Evolutionary conservation across 2,113 vertebrate species (phyloP), one percentile per base, ranked within the genome.

Genomic region (Heterotilapia buettikoferi): DNA sequence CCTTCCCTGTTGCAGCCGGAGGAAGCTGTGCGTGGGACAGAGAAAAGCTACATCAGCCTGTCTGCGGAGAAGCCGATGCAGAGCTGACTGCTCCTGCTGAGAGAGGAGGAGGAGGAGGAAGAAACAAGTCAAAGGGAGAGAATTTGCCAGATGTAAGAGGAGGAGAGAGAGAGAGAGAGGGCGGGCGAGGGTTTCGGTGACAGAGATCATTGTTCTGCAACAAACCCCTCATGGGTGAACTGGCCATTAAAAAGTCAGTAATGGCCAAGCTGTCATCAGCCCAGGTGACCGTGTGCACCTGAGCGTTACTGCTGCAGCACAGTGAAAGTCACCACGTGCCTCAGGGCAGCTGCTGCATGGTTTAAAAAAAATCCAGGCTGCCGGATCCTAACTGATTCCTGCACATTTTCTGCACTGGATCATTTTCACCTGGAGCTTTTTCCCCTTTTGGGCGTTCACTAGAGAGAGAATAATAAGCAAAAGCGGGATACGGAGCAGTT

Each of bases 201-300:
- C 87, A 84, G 81, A 93, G 84, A 89, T 90, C 91, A 87, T 90
- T 91, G 88, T 90, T 87, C 88, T 86, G 10, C 82, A 68, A 68
- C 10, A 26, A 63, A 59, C 71, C 5, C 87, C 90, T 86, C 88
- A 31, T 19, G 90, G 68, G 90, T 80, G 68, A 82, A 80, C 76
- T 21, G 9, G 45, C 2, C n/a, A 73, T 80, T 92, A 79, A 86
- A 85, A 80, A 21, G 87, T 56, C 40, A 9, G 2, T 85, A 90
- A 92, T 88, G 76, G 84, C 80, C 3, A 36, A 52, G 84, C 85
- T 93, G 84, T 91, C 88, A 68, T 89, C 90, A 71, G 84, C 66
- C 29, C 83, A 92, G 89, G 85, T 88, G 85, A 93, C 38, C 26
- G 11, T 79, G 81, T 59, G 86, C 82, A 89, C 91, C 88, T 89